Evolutionary conservation across 2,888 invertebrate species (phyloP), one percentile per base, ranked within the genome.

Genomic region (Temnothorax rugatulus): DNA sequence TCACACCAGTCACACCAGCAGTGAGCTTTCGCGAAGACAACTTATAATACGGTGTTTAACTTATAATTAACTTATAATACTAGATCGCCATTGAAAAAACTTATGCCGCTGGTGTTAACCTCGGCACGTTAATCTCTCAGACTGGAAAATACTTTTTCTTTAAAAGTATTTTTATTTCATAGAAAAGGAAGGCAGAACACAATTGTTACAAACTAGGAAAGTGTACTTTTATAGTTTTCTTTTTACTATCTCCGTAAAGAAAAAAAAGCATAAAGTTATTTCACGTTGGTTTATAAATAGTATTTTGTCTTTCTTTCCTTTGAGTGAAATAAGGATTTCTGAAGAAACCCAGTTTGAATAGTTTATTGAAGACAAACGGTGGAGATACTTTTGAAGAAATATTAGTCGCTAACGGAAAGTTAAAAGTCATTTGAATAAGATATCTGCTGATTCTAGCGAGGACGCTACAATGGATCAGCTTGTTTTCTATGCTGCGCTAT

Each of bases 21-120:
- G 15, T 29, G 18, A 50, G 75, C 34, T 34, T 50, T 50, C 38
- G 44, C 9, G 50, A 76, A 75, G 18, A 47, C 18, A 64, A 38
- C 18, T 76, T 74, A 7, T 59, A 25, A 59, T 25, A 13, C 38
- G 18, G 11, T 57, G 11, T 57, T 57, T 18, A 15, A 29, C 29
- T 29, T 25, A 25, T 25, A 25, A 25, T 25, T 25, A 25, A 25
- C 25, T 25, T 29, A 29, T 29, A 29, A 47, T 4, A 15, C 13
- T 8, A 29, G 29, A 25, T 59, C 25, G 25, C 13, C 41, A 63
- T 34, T 13, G 18, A 25, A 21, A 41, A 18, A 63, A 34, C 25
- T 41, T 38, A 38, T 3, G 1, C 7, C 13, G 5, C 7, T 21
- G 21, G 25, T 34, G n/a, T 29, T 29, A 29, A 29, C 29, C 29